Percentiles rank a stretch among this genome's conserved stretches.
phyloP scores from a whole-genome alignment of 64 coral and sea anemone genomes.

The Pocillopora damicornis region DNA sequence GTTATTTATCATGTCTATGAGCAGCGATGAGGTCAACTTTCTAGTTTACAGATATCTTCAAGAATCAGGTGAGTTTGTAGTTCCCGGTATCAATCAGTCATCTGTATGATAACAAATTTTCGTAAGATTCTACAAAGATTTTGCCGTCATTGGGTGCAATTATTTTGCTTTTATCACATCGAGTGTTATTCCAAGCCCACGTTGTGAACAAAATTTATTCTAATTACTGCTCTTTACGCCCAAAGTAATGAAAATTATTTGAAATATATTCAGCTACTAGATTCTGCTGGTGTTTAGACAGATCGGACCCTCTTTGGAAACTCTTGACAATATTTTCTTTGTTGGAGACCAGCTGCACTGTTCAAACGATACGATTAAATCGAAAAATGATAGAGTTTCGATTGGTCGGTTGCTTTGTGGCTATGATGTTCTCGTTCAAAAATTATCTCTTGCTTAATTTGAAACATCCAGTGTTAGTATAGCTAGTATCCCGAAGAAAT shows the following conservation, averaged over 20 bases:
- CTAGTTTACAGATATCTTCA: slow-evolving; percentile 99
- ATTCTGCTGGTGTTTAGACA: background rate
- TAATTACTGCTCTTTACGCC: background rate
- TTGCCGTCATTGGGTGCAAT: background rate
- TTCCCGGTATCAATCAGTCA: background rate
- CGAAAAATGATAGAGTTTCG: background rate
- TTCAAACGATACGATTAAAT: background rate
- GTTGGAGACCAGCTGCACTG: background rate
- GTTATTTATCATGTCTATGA: slow-evolving; percentile 98
- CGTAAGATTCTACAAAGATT: background rate
- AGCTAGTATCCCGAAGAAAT: background rate
- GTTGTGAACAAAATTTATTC: background rate
- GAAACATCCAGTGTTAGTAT: no score
- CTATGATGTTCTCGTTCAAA: background rate
- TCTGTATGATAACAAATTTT: background rate
- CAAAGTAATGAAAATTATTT: background rate
- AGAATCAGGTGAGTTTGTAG: slow-evolving; percentile 81
- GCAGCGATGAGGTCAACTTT: slow-evolving; percentile 99
- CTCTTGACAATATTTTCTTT: background rate
- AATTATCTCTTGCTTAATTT: background rate
- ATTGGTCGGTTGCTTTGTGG: background rate
- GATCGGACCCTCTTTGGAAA: background rate
- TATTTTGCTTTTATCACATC: background rate
- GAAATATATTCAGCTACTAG: background rate
- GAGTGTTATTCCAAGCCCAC: background rate